Percentiles rank a stretch among this genome's conserved stretches.
Conservation (phyloP, 1,140 invertebrate genomes). For the Drosophila sp. region DNA sequence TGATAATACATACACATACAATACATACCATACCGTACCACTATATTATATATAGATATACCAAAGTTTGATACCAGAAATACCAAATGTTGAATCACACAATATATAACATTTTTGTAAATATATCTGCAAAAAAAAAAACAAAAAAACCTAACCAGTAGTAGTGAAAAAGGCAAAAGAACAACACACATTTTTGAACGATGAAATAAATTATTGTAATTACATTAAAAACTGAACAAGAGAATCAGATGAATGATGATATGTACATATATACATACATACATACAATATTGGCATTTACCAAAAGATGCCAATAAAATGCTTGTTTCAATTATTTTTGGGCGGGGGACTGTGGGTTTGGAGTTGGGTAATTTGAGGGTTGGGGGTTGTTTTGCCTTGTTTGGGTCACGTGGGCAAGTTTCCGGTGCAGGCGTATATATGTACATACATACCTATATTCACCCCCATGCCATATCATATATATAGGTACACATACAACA, state of each 20-base stretch:
- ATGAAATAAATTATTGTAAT: constrained; percentile 76
- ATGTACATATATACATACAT: constrained; percentile 14
- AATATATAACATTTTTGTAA: constrained; percentile 58
- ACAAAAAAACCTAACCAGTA: constrained; percentile 46
- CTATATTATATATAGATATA: constrained; percentile 25
- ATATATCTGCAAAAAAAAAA: constrained; percentile 44
- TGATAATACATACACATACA: constrained; percentile 19
- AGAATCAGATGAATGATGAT: constrained; percentile 6
- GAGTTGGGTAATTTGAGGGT: background rate
- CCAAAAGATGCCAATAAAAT: constrained; percentile 58
- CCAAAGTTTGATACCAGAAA: constrained; percentile 30
- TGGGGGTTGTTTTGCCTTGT: constrained; percentile 1
- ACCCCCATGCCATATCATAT: constrained; percentile 1
- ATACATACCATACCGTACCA: constrained; percentile 25
- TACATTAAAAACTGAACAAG: constrained; percentile 50
- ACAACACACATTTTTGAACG: constrained; percentile 50
- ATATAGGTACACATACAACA: constrained; percentile 55
- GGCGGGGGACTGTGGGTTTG: constrained; percentile 2
- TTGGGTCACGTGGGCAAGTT: constrained; percentile 8
- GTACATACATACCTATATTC: background rate
- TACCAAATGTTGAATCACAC: constrained; percentile 48
- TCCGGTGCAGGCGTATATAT: background rate
- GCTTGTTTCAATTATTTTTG: constrained; percentile 57
- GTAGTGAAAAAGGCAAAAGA: constrained; percentile 51
- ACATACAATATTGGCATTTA: constrained; percentile 55